A percentile compares a stretch with the other conserved stretches of the same genome.
phyloP scores from a whole-genome alignment of 2,113 vertebrate genomes.

The Sebastes schlegelii region DNA sequence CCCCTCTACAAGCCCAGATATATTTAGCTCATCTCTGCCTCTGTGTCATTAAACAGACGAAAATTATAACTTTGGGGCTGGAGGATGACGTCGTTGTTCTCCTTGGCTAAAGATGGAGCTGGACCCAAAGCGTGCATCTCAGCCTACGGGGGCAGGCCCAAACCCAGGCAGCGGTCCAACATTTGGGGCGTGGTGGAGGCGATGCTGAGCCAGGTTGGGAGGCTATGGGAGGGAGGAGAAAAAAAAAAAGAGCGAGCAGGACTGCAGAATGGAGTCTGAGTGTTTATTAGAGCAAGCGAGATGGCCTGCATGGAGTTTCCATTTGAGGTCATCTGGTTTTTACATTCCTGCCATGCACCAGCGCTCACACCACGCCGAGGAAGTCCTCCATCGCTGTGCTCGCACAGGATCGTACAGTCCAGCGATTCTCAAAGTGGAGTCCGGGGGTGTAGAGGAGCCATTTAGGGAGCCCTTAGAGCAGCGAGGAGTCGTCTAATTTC shows the following conservation, averaged over 20 bases:
- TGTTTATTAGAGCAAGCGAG: slow-evolving; percentile 72
- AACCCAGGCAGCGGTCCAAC: slow-evolving; percentile 50
- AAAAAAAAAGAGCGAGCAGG: not conserved
- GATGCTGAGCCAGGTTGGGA: slow-evolving; percentile 50
- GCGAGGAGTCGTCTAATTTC: not conserved
- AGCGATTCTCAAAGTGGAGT: slow-evolving; percentile 41
- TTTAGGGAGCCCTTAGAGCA: slow-evolving; percentile 49
- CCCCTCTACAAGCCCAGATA: slow-evolving; percentile 59
- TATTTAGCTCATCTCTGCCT: slow-evolving; percentile 75
- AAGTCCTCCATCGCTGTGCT: slow-evolving; percentile 57
- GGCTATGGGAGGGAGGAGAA: slow-evolving; percentile 15
- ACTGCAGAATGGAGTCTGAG: slow-evolving; percentile 26
- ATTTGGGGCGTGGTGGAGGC: slow-evolving; percentile 62
- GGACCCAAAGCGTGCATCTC: slow-evolving; percentile 17
- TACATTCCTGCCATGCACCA: slow-evolving; percentile 78
- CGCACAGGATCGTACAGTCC: slow-evolving; percentile 30
- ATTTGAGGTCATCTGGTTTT: slow-evolving; percentile 83
- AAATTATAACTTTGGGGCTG: slow-evolving; percentile 80
- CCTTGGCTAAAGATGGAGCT: slow-evolving; percentile 48
- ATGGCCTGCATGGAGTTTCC: slow-evolving; percentile 80
- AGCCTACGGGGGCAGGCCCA: slow-evolving; percentile 2
- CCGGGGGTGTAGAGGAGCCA: slow-evolving; percentile 13
- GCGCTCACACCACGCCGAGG: slow-evolving; percentile 49
- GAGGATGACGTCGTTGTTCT: slow-evolving; percentile 75
- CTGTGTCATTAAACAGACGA: slow-evolving; percentile 80